A percentile compares a stretch with the other conserved stretches of the same genome.
Evolutionary conservation across 1,140 invertebrate species (phyloP).

Genomic region (Pseudomyrmex flavicornis): DNA sequence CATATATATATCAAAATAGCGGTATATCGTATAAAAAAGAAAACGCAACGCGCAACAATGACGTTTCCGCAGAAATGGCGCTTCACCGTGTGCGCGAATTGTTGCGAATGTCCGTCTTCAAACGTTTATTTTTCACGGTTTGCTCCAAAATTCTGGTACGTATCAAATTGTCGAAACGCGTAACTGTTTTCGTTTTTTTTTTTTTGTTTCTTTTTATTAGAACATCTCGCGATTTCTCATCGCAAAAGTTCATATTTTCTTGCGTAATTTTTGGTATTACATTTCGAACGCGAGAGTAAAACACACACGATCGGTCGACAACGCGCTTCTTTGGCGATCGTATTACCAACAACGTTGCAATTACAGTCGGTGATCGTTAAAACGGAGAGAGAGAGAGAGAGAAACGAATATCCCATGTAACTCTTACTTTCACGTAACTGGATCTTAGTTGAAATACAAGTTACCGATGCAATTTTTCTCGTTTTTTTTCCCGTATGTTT

Average conservation of each 20-base stretch:
- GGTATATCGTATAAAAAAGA: no score
- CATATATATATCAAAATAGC: no score
- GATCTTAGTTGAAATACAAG: conserved; percentile 41
- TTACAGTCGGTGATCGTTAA: not conserved
- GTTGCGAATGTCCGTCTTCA: conserved; percentile 7
- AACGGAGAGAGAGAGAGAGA: no score
- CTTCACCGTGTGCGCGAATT: conserved; percentile 15
- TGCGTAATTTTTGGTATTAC: no score
- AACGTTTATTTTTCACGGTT: not conserved
- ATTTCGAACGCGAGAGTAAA: no score
- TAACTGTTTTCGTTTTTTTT: no score
- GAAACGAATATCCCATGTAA: not conserved
- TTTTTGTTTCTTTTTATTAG: no score
- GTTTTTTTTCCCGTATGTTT: not conserved
- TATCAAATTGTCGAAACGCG: no score
- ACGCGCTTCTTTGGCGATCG: no score
- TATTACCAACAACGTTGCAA: not conserved
- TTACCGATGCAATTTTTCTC: conserved; percentile 32
- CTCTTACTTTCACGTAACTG: conserved; percentile 68
- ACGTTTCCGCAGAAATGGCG: conserved; percentile 10
- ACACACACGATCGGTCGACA: no score
- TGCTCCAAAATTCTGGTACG: not conserved
- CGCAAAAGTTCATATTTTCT: no score
- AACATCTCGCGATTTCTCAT: no score
- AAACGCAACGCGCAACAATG: not conserved